Evolutionary conservation across 1,140 invertebrate genomes (phyloP).

Genomic region (Lepeophtheirus salmonis): DNA sequence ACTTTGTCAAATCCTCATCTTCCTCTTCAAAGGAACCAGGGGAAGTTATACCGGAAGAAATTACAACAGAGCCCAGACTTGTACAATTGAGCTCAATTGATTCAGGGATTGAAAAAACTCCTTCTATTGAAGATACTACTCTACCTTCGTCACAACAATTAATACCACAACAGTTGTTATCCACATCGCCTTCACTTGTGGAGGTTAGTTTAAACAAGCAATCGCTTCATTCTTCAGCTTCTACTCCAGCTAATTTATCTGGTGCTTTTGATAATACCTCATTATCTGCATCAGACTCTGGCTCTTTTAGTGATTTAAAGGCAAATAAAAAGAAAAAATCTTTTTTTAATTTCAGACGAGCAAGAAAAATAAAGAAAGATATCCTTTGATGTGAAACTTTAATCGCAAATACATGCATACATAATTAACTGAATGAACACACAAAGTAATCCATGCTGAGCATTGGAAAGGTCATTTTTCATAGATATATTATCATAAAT

Average conservation of each 20-base stretch:
- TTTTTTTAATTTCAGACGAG: background rate
- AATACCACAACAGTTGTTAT: too few species aligned
- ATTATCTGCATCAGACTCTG: background rate
- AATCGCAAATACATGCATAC: too few species aligned
- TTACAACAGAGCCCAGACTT: background rate
- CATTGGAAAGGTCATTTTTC: too few species aligned
- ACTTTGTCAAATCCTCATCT: background rate
- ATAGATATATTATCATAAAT: too few species aligned
- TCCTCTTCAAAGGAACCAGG: too few species aligned
- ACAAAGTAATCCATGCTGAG: too few species aligned
- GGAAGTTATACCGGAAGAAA: too few species aligned
- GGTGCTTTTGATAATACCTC: background rate
- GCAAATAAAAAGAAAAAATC: background rate
- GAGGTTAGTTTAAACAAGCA: background rate
- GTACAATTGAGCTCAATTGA: background rate
- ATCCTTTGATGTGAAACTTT: background rate
- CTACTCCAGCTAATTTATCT: background rate
- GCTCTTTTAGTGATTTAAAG: background rate
- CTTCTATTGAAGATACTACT: background rate
- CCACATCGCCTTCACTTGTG: background rate
- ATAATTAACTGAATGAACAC: too few species aligned
- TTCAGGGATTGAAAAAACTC: background rate
- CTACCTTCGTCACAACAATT: too few species aligned
- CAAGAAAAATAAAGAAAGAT: background rate
- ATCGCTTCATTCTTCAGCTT: background rate